Percentiles rank a stretch among this genome's conserved stretches.
phyloP scores from a whole-genome alignment of 2,113 vertebrate species.

The Neogale vison region DNA sequence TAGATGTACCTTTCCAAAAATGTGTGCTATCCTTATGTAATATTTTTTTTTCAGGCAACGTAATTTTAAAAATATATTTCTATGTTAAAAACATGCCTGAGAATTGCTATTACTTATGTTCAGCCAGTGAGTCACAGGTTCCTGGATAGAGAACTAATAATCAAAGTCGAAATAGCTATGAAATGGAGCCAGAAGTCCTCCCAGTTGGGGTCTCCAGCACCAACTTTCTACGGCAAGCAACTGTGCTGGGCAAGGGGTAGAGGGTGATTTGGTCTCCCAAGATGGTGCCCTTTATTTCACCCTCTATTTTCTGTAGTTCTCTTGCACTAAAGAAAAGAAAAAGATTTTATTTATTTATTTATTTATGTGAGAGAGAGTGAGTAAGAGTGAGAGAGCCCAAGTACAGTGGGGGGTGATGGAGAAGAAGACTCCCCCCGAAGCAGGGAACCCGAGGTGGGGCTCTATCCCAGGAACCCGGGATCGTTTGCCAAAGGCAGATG shows the following conservation, averaged over 20 bases:
- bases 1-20: not conserved
- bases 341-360: no score
- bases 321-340: no score
- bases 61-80: not conserved
- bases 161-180: not conserved
- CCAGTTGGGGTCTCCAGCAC: not conserved
- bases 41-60: slow-evolving; percentile 17
- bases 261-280: not conserved
- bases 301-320: not conserved
- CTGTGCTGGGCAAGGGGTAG: fast-evolving
- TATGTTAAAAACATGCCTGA: not conserved
- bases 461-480: not conserved
- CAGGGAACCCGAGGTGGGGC: not conserved
- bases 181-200: not conserved
- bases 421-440: not conserved
- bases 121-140: not conserved
- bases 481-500: not conserved
- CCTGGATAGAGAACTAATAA: not conserved
- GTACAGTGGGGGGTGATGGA: fast-evolving
- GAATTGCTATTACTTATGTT: not conserved
- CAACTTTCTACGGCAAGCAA: not conserved
- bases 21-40: not conserved
- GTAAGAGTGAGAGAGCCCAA: not conserved
- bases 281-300: not conserved
- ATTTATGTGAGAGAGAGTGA: no score